Base-by-base conservation (phyloP, 2,888 invertebrate genomes). In the Caenorhabditis sinica region DNA sequence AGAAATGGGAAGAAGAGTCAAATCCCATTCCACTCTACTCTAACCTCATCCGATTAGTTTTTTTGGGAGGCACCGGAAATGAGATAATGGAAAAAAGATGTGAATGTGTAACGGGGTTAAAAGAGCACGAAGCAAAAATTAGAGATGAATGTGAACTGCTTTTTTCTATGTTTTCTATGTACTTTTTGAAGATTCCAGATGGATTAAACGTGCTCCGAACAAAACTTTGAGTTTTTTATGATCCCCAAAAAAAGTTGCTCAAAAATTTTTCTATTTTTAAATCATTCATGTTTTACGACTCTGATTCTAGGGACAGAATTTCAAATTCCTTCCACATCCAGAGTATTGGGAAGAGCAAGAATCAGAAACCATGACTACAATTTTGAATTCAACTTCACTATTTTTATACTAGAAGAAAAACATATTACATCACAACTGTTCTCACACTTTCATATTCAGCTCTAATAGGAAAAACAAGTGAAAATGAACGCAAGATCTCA, bases 61-160 rank as follows among this genome's bases (percentile, higher is more conserved):
- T 58, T 30, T 58, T 40, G 23, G 36, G 40, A 49, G 69, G 40
- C 36, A 25, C 61, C 61, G 77, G 79, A 79, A 79, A 72, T 71
- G 63, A 65, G 71, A 79, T 65, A 71, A 71, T 63, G 63, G 69
- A 60, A 69, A 58, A 53, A 68, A 56, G 61, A 56, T 53, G 75
- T 33, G 43, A n/a, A 49, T 63, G 33, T 51, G 33, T 49, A 56
- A 28, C 28, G 71, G 49, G 45, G 17, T 33, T 11, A 36, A 53
- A 51, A 63, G 69, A 69, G 69, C 33, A 61, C 61, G 73, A 36
- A 63, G 36, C 74, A 63, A 53, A 63, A 63, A 63, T 61, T 61
- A 61, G 20, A 51, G 51, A 63, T 63, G 36, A 49, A 28, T 65
- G n/a, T 63, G 63, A 61, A 53, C 63, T 40, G 20, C 28, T 58